Evolutionary conservation across 2,888 invertebrate genomes (phyloP), one percentile per base, ranked within the genome.

Genomic region (Cremastobaeus sp.): DNA sequence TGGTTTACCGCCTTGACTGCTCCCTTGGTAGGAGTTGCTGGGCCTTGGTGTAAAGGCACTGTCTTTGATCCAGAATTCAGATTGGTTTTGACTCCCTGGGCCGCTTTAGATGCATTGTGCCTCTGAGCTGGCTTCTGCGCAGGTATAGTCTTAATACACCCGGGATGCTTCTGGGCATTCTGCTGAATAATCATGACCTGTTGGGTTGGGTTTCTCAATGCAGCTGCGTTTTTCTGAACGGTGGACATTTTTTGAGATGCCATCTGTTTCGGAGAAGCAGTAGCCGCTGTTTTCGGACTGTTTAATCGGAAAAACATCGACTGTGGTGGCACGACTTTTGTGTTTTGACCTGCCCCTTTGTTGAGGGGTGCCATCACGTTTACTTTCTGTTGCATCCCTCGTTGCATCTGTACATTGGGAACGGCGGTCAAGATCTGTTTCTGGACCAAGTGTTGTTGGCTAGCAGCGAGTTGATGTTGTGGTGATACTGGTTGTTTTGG

Each of bases 181-280:
- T 70, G 72, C 9, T 77, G 76, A 74, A 91, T 89, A 71, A 91
- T 91, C 83, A 91, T 91, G 12, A 91, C 89, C 15, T 90, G 88
- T 78, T 90, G 89, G 0, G 72, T 21, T 30, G 43, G 4, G 8
- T 54, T 54, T 5, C 39, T 28, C 6, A 52, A 57, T 25, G 75
- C 39, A 79, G 83, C 3, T 60, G 25, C 1, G 76, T 14, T 45
- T 84, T 86, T 47, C 0, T 78, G 75, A 0, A 79, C 48, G 25
- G 79, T 83, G 0, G 66, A 50, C 0, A 78, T 28, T 52, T 86
- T 86, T 34, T 80, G 82, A 32, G 85, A 85, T 41, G 80, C 81
- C 45, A 77, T 48, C 12, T 64, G 64, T 17, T 85, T 86, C 2
- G 57, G 59, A 14, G 52, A 50, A 47, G 70, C 76, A 15, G 82